Evolutionary conservation across 2,113 vertebrate genomes (phyloP).

Genomic region (Sclerurus mexicanus): DNA sequence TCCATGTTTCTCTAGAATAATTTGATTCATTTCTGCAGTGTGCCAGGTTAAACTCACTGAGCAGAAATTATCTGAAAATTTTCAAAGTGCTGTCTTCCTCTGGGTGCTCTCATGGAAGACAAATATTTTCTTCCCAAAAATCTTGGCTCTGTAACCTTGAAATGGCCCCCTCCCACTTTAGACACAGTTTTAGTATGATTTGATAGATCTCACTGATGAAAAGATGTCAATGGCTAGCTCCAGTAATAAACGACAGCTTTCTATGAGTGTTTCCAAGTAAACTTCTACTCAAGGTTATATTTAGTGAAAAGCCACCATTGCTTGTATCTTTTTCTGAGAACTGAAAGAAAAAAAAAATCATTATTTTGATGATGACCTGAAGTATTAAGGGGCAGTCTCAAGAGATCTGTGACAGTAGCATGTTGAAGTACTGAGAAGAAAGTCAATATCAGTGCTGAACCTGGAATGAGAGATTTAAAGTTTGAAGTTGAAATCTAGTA

Average conservation of each 20-base stretch:
- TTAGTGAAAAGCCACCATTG: neutral
- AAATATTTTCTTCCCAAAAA: neutral
- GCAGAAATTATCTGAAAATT: neutral
- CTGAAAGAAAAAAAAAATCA: neutral
- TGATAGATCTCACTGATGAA: neutral
- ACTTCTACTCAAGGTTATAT: neutral
- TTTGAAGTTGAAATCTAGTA: neutral
- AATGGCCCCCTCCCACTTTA: neutral
- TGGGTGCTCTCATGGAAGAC: fast-evolving
- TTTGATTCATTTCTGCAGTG: neutral
- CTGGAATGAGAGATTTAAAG: neutral
- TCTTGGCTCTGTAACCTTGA: neutral
- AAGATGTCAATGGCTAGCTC: neutral
- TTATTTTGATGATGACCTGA: neutral
- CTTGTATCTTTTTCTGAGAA: neutral
- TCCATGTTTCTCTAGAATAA: neutral
- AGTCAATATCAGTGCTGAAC: neutral
- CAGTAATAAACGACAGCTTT: neutral
- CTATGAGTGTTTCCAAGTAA: neutral
- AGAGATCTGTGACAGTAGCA: neutral
- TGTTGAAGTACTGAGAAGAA: neutral
- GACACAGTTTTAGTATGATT: neutral
- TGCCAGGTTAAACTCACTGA: neutral
- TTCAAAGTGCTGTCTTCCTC: neutral
- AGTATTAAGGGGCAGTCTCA: neutral